Conservation (phyloP, 2,113 vertebrate species). For the Eretmochelys imbricata region DNA sequence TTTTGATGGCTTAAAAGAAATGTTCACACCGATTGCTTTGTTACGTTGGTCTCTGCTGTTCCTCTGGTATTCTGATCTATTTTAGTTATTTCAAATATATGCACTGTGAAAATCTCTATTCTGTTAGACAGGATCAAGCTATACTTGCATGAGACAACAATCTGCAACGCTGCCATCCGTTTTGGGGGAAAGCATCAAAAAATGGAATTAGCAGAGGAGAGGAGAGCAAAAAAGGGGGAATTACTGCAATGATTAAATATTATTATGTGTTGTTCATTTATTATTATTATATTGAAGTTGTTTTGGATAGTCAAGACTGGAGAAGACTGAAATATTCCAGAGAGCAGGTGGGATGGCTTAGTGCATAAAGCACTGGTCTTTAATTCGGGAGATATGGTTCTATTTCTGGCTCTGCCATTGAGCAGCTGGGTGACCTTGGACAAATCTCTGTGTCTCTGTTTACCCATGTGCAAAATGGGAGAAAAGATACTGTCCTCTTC, state of each 20-base stretch:
- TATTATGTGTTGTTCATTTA: not conserved
- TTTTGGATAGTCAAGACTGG: not conserved
- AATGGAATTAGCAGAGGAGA: not conserved
- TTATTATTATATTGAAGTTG: not conserved
- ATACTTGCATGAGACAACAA: conserved; percentile 51
- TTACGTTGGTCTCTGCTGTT: conserved; percentile 35
- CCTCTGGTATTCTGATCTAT: conserved; percentile 26
- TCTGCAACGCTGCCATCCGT: not conserved
- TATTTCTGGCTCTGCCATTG: not conserved
- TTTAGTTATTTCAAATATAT: conserved; percentile 58
- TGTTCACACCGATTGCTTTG: conserved; percentile 35
- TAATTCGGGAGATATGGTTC: not conserved
- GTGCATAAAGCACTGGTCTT: not conserved
- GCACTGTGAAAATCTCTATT: conserved; percentile 51
- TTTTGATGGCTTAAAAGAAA: not conserved
- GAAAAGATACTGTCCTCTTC: not conserved
- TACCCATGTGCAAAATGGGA: not conserved
- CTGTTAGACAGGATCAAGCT: conserved; percentile 48
- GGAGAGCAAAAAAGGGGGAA: not conserved
- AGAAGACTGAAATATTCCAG: not conserved
- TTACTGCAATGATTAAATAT: not conserved
- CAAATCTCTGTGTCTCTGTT: not conserved
- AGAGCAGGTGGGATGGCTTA: accelerated
- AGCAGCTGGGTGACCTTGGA: conserved; percentile 9
- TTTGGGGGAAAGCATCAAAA: conserved; percentile 23